Conservation (phyloP, 2,797 vertebrate genomes). For the Setipinna tenuifilis region DNA sequence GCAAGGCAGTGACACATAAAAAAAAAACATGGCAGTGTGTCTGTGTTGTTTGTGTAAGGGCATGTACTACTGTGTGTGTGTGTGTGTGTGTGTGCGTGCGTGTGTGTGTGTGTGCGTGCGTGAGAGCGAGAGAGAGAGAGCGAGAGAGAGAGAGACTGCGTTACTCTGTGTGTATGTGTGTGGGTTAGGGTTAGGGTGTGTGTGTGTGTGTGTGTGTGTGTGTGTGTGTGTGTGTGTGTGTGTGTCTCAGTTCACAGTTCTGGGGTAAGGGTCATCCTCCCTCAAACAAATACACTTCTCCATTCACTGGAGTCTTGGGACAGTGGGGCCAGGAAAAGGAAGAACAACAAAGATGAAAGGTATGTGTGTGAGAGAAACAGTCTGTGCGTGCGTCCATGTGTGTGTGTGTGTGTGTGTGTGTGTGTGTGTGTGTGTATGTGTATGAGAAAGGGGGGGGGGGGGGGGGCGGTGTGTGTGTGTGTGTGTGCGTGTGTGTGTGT, state of each 20-base stretch:
- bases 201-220: background rate
- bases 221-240: background rate
- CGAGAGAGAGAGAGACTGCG: no score
- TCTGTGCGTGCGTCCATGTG: background rate
- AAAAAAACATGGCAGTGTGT: background rate
- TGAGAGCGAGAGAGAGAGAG: background rate
- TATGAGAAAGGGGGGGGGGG: background rate
- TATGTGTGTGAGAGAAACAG: background rate
- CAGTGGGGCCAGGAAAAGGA: background rate
- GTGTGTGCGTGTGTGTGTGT: no score
- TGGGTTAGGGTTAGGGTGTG: no score
- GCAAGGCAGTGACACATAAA: no score
- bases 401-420: background rate
- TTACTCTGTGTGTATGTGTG: no score
- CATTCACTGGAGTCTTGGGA: background rate
- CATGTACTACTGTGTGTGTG: no score
- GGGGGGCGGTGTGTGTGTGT: no score
- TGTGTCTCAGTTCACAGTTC: background rate
- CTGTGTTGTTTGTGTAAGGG: no score
- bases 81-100: no score
- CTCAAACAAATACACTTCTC: background rate
- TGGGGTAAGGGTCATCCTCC: conserved; percentile 3
- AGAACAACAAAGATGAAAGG: background rate
- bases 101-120: no score
- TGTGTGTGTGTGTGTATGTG: background rate